Conservation (phyloP, 2,888 invertebrate species). For the Aspidiotus destructor region DNA sequence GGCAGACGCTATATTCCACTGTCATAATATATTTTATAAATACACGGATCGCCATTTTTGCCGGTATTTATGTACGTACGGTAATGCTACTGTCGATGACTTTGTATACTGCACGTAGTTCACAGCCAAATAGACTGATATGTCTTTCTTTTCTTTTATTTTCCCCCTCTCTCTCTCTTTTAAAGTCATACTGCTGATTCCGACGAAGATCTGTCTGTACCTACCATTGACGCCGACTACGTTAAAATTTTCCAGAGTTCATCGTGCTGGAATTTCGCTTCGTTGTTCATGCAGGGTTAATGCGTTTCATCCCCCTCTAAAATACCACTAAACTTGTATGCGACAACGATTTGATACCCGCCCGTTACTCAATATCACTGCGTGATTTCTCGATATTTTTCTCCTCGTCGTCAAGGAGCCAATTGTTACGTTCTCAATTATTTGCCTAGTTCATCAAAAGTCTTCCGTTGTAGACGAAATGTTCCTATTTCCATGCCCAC, state of each 20-base stretch:
- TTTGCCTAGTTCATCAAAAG: too few relatives aligned
- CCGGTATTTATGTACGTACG: conserved; percentile 15
- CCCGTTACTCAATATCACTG: too few relatives aligned
- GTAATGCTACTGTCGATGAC: conserved; percentile 11
- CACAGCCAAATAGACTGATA: conserved; percentile 1
- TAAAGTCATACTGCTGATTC: neutral
- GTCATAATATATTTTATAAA: conserved; percentile 21
- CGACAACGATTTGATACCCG: too few relatives aligned
- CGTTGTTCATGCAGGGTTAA: too few relatives aligned
- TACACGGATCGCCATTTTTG: conserved; percentile 14
- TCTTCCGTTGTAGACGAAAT: too few relatives aligned
- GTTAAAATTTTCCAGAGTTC: neutral
- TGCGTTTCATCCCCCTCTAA: too few relatives aligned
- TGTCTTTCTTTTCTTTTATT: neutral
- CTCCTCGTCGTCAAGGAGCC: too few relatives aligned
- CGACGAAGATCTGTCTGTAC: neutral
- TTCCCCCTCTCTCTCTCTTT: neutral
- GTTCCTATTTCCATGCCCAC: too few relatives aligned
- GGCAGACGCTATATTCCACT: conserved; percentile 21
- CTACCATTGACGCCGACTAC: neutral
- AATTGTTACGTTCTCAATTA: too few relatives aligned
- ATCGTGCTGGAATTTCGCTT: too few relatives aligned
- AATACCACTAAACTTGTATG: too few relatives aligned
- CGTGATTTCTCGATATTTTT: too few relatives aligned
- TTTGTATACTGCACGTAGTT: conserved; percentile 4